Percentiles rank a stretch among this genome's conserved stretches.
These are phyloP conservation scores for Scylla paramamosain DNA, from an alignment of 1,140 invertebrate genomes.

Conservation along the genomic window DNA sequence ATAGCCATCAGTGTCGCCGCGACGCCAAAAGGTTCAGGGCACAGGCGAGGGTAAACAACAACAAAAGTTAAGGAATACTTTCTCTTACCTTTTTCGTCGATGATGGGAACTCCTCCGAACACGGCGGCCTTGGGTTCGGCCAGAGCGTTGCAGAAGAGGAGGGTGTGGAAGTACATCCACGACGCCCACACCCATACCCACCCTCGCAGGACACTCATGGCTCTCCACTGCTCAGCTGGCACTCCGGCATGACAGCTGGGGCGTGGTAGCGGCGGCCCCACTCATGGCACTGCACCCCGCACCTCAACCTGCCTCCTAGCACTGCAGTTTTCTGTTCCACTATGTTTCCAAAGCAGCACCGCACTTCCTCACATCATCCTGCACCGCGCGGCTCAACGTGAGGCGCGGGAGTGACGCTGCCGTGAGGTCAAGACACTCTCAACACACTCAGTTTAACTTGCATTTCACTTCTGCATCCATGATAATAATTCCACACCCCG, in stretches of 20 bases:
- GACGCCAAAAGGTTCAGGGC: not conserved
- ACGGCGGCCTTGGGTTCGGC: slow-evolving; percentile 71
- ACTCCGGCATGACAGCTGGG: slow-evolving; percentile 52
- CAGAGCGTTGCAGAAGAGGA: slow-evolving; percentile 65
- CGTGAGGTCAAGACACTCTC: not conserved
- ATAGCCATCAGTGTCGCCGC: slow-evolving; percentile 60
- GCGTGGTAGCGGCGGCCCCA: not conserved
- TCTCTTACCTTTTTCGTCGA: slow-evolving; percentile 71
- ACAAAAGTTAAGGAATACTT: not conserved
- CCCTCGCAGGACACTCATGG: slow-evolving; percentile 58
- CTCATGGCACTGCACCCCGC: slow-evolving; percentile 42
- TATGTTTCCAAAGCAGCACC: not conserved
- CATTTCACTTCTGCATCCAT: not conserved
- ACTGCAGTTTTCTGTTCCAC: not conserved
- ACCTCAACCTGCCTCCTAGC: not conserved
- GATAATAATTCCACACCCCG: not conserved
- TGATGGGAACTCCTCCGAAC: slow-evolving; percentile 71
- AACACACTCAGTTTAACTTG: not conserved
- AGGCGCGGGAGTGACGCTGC: not conserved
- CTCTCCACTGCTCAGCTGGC: slow-evolving; percentile 60
- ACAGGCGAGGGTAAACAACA: slow-evolving; percentile 10
- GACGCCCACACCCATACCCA: slow-evolving; percentile 68
- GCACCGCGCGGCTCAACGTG: not conserved
- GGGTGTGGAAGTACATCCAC: slow-evolving; percentile 67
- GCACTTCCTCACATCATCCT: slow-evolving; percentile 42